These are phyloP conservation scores for Lasioglossum villosulum DNA, from an alignment of 2,888 invertebrate genomes.

Conservation along the genomic window DNA sequence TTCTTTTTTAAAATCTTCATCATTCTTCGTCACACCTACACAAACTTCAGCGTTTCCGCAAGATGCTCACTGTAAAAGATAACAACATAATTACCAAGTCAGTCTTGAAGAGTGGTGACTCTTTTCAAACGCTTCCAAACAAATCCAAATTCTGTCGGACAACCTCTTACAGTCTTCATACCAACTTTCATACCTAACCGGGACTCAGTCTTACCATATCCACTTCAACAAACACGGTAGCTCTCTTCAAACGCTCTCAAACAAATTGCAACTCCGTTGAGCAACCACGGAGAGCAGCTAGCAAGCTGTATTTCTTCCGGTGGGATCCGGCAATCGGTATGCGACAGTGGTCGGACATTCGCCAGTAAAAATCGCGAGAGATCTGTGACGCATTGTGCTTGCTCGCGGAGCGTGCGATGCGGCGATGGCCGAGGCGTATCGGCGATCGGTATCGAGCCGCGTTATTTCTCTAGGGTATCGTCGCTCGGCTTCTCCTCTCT, in stretches of 20 bases:
- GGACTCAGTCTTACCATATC: neutral
- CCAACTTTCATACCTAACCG: neutral
- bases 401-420: slow-evolving; percentile 3
- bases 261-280: neutral
- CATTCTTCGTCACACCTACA: neutral
- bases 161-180: neutral
- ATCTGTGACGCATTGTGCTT: slow-evolving; percentile 14
- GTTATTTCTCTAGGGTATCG: slow-evolving; percentile 64
- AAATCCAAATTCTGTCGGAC: neutral
- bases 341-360: neutral
- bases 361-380: neutral
- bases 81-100: neutral
- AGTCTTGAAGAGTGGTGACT: neutral
- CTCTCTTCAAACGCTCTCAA: neutral
- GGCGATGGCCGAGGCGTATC: slow-evolving; percentile 10
- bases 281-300: neutral
- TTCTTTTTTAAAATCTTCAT: neutral
- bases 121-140: neutral
- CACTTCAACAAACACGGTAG: neutral
- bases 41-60: neutral
- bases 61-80: neutral
- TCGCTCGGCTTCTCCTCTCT: slow-evolving; percentile 53
- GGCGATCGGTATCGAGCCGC: slow-evolving; percentile 68
- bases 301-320: neutral
- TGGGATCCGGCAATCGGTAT: neutral